Percentiles rank a stretch among this genome's conserved stretches.
phyloP scores from a whole-genome alignment of 1,140 invertebrate species.

The Conus ventricosus region DNA sequence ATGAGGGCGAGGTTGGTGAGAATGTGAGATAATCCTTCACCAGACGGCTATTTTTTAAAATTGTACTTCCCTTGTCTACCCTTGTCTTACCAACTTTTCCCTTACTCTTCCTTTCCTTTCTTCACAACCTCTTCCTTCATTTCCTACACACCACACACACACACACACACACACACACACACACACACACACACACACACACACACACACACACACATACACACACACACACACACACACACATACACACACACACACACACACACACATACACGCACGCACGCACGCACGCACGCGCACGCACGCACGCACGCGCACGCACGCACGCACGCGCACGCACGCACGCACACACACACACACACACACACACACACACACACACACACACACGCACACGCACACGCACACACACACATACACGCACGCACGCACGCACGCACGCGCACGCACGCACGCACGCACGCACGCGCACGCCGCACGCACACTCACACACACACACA shows the following conservation, averaged over 20 bases:
- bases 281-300: background rate
- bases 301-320: background rate
- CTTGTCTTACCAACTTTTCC: background rate
- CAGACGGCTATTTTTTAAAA: no score
- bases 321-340: background rate
- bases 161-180: background rate
- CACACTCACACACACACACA: no score
- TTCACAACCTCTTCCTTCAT: no score
- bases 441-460: no score
- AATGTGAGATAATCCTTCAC: no score
- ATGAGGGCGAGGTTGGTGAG: no score
- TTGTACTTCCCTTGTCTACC: background rate
- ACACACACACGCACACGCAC: background rate
- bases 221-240: no score
- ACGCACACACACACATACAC: background rate
- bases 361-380: constrained; percentile 12
- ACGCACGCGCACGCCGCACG: no score
- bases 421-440: background rate
- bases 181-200: no score
- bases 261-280: background rate
- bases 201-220: no score
- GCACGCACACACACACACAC: constrained; percentile 11
- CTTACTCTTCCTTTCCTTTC: background rate
- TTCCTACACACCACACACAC: background rate
- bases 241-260: background rate